Base-by-base conservation (phyloP, 2,113 vertebrate species). In the Pimephales promelas region DNA sequence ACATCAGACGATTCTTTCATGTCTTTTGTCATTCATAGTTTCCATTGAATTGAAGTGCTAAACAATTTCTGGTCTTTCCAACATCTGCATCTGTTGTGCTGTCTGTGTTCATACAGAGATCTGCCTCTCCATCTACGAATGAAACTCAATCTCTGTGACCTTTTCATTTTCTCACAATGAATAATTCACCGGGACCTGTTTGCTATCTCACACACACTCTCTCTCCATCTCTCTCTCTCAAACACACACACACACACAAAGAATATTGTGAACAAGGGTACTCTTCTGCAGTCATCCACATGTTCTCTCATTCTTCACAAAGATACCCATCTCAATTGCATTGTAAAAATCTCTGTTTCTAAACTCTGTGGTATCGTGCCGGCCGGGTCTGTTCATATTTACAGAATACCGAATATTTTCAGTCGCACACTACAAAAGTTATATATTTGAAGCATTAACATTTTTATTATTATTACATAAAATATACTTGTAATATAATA, bases 121-220 rank as follows among this genome's bases (percentile, higher is more conserved):
- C 81, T 49, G 62, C 84, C 76, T 77, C 59, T 56, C 79, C 52
- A 83, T 62, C 80, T 81, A 71, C 49, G 20, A 79, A 73, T 70
- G 75, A 73, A 85, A 85, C 83, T 83, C 86, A 85, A 85, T 83
- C 84, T 85, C 77, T 26, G 70, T 85, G 86, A 85, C 81, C 84
- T 80, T 87, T 84, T 89, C 86, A 92, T 93, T 93, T 92, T 92
- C 87, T 86, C 83, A 82, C 87, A 88, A 93, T 93, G 89, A 94
- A 93, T 93, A 90, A 93, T 94, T 93, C 90, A 93, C 88, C 76
- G 84, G 79, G 81, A 86, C 87, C 82, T 84, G 86, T 70, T 84
- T 62, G 83, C 85, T 72, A 47, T 52, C 43, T 79, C 61, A 31
- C 43, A 79, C 22, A 64, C 40, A 20, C 76, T 61, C 59, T 56